Base-by-base conservation (phyloP, 2,113 vertebrate genomes). In the Malurus elegans region DNA sequence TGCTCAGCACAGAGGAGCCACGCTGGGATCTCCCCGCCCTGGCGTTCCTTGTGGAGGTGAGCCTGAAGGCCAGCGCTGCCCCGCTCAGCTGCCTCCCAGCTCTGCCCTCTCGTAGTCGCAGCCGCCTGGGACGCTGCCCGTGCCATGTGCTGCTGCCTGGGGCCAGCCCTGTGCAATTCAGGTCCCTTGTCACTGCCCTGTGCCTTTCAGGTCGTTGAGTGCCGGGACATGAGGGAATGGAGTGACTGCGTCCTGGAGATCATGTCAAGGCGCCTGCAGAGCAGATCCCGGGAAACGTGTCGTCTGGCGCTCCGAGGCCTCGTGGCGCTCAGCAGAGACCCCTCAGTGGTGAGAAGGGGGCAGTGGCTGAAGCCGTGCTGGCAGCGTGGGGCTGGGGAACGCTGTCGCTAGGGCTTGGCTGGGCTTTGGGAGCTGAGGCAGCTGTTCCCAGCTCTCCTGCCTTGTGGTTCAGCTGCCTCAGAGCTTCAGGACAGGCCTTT, bases 391-490 rank as follows among this genome's bases (percentile, higher is more conserved):
- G 4, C 42, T 34, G 51, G 44, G 31, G 16, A 66, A 57, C 0
- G 6, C 34, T 25, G 19, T 7, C 1, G 0, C 45, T 38, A 1
- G 17, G n/a, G 16, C 38, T n/a, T 8, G 36, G 7, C 25, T 50
- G 70, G 36, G 12, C 20, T 18, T 9, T 0, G 0, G 53, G 34
- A 0, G 2, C 36, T 51, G 53, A 18, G 47, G 28, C 32, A 24
- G 58, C 23, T 54, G 65, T 51, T 76, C 19, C 50, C 50, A 75
- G 81, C 75, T 54, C 62, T 54, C 31, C 51, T 65, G 64, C 29
- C n/a, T 71, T 20, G 5, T 2, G 0, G 0, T 6, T 36, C 50
- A 54, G 40, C 44, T n/a, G 18, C 74, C n/a, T 4, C 0, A 40
- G 65, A 10, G 19, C 19, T 40, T n/a, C 0, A 1, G 40, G 56